Percentiles rank a stretch among this genome's conserved stretches.
Evolutionary conservation across 64 coral and sea anemone species (phyloP).

Genomic region (Pocillopora verrucosa): DNA sequence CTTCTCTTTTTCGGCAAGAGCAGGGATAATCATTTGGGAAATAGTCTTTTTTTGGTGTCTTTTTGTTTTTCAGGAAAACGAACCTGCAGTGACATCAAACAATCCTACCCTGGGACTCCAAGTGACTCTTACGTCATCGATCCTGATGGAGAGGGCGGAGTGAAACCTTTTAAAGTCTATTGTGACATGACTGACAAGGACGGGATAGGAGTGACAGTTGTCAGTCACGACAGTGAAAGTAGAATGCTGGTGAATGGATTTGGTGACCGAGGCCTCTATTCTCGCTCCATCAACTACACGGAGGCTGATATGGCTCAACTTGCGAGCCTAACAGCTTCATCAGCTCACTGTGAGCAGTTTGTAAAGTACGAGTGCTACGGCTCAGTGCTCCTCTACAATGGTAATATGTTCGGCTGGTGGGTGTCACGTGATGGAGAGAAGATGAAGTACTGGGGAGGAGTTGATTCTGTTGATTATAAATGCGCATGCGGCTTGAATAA

Average conservation of each 20-base stretch:
- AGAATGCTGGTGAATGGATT: slow-evolving; percentile 21
- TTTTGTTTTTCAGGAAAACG: too few species aligned
- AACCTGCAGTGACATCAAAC: too few species aligned
- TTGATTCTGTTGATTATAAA: slow-evolving; percentile 10
- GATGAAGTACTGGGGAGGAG: slow-evolving; percentile 29
- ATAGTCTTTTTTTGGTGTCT: too few species aligned
- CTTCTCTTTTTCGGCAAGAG: too few species aligned
- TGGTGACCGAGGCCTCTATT: neutral
- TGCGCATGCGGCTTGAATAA: slow-evolving; percentile 3
- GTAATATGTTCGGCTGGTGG: slow-evolving; percentile 16
- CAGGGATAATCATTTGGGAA: too few species aligned
- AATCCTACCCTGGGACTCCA: too few species aligned
- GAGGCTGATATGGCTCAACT: slow-evolving; percentile 19
- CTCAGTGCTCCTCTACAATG: neutral
- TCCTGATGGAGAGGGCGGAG: too few species aligned
- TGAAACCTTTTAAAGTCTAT: too few species aligned
- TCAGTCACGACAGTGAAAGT: slow-evolving; percentile 46
- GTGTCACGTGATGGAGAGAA: neutral
- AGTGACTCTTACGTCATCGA: too few species aligned
- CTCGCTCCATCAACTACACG: neutral
- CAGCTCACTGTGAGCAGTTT: slow-evolving; percentile 43
- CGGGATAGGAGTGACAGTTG: slow-evolving; percentile 48
- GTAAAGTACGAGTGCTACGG: slow-evolving; percentile 40
- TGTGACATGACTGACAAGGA: too few species aligned
- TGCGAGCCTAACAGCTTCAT: neutral